A percentile compares a stretch with the other conserved stretches of the same genome.
Conservation (phyloP, 53 echinoderm and acorn worm species). For the Glandiceps talaboti region DNA sequence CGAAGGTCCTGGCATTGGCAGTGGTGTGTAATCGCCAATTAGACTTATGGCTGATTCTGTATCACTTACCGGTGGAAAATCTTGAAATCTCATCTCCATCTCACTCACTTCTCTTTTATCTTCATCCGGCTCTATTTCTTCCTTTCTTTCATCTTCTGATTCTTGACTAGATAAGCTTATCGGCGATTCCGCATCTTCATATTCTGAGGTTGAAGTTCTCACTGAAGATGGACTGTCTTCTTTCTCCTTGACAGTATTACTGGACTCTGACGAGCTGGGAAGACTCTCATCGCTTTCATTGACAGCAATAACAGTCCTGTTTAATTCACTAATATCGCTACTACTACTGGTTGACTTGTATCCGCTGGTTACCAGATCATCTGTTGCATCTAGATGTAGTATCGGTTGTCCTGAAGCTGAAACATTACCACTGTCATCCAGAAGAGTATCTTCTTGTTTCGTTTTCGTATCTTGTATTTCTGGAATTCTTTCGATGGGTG, state of each 20-base stretch:
- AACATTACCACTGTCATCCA: neutral
- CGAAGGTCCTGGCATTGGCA: slow-evolving; percentile 42
- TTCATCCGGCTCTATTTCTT: neutral
- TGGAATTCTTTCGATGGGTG: neutral
- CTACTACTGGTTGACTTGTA: slow-evolving; percentile 18
- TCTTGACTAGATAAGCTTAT: neutral
- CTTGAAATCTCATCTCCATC: neutral
- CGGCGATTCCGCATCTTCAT: neutral
- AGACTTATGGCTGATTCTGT: slow-evolving; percentile 70
- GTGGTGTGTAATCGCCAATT: slow-evolving; percentile 64
- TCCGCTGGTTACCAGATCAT: neutral
- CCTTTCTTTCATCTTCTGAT: neutral
- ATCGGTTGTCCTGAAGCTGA: neutral
- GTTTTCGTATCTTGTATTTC: neutral
- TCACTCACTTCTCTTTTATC: neutral
- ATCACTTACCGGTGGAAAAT: slow-evolving; percentile 31
- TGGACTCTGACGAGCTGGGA: neutral
- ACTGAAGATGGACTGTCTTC: neutral
- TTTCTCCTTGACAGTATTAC: neutral
- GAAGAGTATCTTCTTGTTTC: neutral
- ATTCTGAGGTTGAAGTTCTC: neutral
- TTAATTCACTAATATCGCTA: slow-evolving; percentile 57
- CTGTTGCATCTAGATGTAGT: neutral
- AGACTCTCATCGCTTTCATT: neutral
- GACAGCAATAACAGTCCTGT: slow-evolving; percentile 67